Evolutionary conservation across 2,888 invertebrate genomes (phyloP).

Genomic region (Cryptocephalus primarius): DNA sequence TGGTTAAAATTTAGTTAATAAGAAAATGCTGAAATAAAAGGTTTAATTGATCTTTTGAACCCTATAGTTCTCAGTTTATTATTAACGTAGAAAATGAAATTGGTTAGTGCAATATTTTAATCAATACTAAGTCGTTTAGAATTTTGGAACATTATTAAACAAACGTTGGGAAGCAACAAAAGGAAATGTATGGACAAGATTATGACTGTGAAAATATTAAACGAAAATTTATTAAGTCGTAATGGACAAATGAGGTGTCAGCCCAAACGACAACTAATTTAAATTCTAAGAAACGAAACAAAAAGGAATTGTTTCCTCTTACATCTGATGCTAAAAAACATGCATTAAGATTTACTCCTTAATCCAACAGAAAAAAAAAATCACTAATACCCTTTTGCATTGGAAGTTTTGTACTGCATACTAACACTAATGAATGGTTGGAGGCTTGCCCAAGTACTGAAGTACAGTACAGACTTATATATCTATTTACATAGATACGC

Average conservation of each 20-base stretch:
- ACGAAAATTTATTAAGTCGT: slow-evolving; percentile 16
- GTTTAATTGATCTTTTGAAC: not conserved
- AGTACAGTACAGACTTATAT: slow-evolving; percentile 8
- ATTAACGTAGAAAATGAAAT: not conserved
- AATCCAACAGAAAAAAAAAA: slow-evolving; percentile 4
- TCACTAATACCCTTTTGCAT: slow-evolving; percentile 10
- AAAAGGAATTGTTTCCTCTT: slow-evolving; percentile 15
- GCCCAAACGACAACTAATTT: slow-evolving; percentile 17
- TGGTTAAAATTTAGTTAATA: not conserved
- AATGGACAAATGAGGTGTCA: slow-evolving; percentile 19
- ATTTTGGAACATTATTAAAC: slow-evolving; percentile 16
- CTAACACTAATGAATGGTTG: slow-evolving; percentile 13
- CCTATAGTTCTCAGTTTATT: not conserved
- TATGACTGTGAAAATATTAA: slow-evolving; percentile 14
- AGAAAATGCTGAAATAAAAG: not conserved
- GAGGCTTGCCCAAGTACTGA: slow-evolving; percentile 12
- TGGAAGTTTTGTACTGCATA: slow-evolving; percentile 13
- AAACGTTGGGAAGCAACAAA: slow-evolving; percentile 11
- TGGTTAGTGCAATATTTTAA: slow-evolving; percentile 1
- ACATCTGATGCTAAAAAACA: slow-evolving; percentile 13
- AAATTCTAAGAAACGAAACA: slow-evolving; percentile 18
- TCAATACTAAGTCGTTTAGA: slow-evolving; percentile 1
- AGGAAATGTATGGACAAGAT: slow-evolving; percentile 5
- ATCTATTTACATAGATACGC: slow-evolving; percentile 4
- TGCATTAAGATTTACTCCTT: slow-evolving; percentile 2